Evolutionary conservation across 2,113 vertebrate genomes (phyloP), one percentile per base, ranked within the genome.

Genomic region (Oenanthe oenanthe): DNA sequence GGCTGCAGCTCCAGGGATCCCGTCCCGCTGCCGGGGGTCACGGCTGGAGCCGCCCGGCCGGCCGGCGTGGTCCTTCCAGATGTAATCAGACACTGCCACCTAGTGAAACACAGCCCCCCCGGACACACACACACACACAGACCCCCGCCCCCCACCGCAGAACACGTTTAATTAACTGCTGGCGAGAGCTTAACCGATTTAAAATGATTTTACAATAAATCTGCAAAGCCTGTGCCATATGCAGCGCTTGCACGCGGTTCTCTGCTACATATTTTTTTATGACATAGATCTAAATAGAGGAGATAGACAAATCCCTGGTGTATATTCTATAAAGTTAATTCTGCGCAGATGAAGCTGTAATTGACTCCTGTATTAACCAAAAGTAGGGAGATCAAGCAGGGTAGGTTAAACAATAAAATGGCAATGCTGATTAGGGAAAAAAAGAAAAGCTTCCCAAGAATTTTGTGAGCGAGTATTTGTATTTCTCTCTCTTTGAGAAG

Each of bases 31-130:
- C 63, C 77, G 97, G 65, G 90, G 93, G 92, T 98, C 97, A 90
- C 93, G 93, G 88, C 94, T 86, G 72, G 97, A 97, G 87, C 91
- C 85, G 84, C 81, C 70, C 22, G 97, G 74, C 92, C 91, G 78
- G 50, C 89, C 85, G 67, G 65, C 61, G 12, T 96, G 97, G 78
- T 97, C 98, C 88, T 97, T 98, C 98, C 99, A 99, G 96, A 98
- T 97, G 89, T 99, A 98, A 97, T 99, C 99, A 94, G 97, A 98
- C 96, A 99, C 99, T 93, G 98, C 98, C 97, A 99, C 99, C 99
- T 99, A 98, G 97, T 97, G 96, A 98, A 97, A 96, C 62, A 97
- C 75, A 76, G 71, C 40, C 8, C 88, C 96, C 97, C 8, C 31
- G 6, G 26, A 36, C 14, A 5, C 51, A 53, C 7, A 31, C 50